Evolutionary conservation across 2,113 vertebrate species (phyloP), one percentile per base, ranked within the genome.

Genomic region (Elgaria multicarinata): DNA sequence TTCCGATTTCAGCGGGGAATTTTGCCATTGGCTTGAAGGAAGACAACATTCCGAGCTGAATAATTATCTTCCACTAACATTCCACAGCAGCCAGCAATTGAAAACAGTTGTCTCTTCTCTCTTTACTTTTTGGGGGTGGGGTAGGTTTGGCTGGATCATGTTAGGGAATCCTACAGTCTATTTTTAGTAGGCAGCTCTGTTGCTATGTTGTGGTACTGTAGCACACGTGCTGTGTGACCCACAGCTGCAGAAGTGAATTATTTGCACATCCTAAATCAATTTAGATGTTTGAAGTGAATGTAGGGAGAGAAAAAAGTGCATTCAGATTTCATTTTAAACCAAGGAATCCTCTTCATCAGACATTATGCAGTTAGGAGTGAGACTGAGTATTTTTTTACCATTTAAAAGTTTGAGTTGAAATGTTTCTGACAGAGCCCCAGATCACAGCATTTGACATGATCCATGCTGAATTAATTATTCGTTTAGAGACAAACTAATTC

Each of bases 1-100:
- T 78, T 89, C 82, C n/a, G 28, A 69, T 89, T 85, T 85, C 72
- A 89, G 74, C n/a, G 74, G 72, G 67, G 88, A 89, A 85, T 85
- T 89, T 85, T 85, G 88, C 82, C 88, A 89, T 69, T 89, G 88
- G 88, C 88, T 89, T 84, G 55, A 89, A 78, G 42, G 46, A 77
- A 89, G 88, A 76, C 81, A 78, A 42, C 82, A 84, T 89, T 89
- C 88, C 88, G 78, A 31, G 62, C 82, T 8, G 82, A 85, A 86
- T 94, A 93, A 93, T 91, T 92, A 92, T 95, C 91, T 94, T 95
- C 95, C 93, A 92, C 93, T 94, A 95, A 95, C 95, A 94, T 95
- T 94, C 95, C 95, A 93, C 94, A 96, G 92, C 92, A 95, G 92
- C 88, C 82, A 93, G 91, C 94, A 95, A 96, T 96, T 96, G 94